phyloP scores from a whole-genome alignment of 2,113 vertebrate species.

The Amblyornis subalaris region DNA sequence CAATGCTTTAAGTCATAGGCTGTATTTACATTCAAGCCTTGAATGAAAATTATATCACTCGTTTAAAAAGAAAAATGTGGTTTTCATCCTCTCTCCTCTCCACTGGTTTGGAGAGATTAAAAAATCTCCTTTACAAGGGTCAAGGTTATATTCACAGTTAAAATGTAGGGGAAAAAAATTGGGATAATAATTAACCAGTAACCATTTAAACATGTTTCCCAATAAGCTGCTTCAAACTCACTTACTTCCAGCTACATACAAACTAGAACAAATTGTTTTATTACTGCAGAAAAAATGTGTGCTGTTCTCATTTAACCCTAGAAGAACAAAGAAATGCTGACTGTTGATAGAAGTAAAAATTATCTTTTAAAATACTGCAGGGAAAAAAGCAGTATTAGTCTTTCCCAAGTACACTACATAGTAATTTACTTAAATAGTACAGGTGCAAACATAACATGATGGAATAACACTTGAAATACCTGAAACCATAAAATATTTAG shows the following conservation, averaged over 20 bases:
- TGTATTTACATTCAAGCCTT: background rate
- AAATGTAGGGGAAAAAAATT: background rate
- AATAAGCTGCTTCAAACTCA: slow-evolving; percentile 23
- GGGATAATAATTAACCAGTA: slow-evolving; percentile 57
- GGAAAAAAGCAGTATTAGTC: background rate
- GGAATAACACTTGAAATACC: background rate
- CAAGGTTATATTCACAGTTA: slow-evolving; percentile 44
- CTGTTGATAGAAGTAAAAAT: background rate
- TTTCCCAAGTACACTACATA: background rate
- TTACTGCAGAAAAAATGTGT: background rate
- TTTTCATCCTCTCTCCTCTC: background rate
- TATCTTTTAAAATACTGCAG: background rate
- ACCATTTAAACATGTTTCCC: slow-evolving; percentile 29
- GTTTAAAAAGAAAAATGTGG: background rate
- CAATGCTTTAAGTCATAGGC: background rate
- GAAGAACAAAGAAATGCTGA: background rate
- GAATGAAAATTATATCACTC: background rate
- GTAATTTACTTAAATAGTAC: background rate
- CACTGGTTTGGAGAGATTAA: background rate
- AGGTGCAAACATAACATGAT: background rate
- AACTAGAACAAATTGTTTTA: slow-evolving; percentile 34
- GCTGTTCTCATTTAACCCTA: slow-evolving; percentile 3
- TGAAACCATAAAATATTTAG: background rate
- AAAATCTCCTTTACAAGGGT: slow-evolving; percentile 1
- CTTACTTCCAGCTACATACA: background rate